Evolutionary conservation across 2,113 vertebrate species (phyloP).

Genomic region (Pyxicephalus adspersus): DNA sequence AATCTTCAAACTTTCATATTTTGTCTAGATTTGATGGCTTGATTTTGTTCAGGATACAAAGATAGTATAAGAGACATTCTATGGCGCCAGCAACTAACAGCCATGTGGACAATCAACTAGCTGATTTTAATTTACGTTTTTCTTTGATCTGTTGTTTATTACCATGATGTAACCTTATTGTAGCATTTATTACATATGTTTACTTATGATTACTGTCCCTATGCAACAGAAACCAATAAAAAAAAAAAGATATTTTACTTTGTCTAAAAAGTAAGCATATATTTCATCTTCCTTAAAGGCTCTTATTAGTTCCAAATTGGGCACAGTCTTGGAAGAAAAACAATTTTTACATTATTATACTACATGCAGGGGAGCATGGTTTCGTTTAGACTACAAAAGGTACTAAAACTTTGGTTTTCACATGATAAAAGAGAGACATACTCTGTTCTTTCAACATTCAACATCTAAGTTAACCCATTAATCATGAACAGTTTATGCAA

Average conservation of each 20-base stretch:
- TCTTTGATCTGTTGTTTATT: conserved; percentile 34
- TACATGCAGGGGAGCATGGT: conserved; percentile 17
- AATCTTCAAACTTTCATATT: no score
- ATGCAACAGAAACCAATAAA: neutral
- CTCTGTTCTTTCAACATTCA: neutral
- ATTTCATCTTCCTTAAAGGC: conserved; percentile 29
- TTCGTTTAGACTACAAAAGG: conserved; percentile 2
- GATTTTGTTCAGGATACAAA: no score
- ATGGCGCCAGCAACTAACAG: no score
- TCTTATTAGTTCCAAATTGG: conserved; percentile 13
- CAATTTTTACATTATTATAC: conserved; percentile 29
- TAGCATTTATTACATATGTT: conserved; percentile 25
- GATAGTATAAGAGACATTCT: no score
- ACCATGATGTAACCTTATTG: conserved; percentile 15
- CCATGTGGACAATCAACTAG: neutral
- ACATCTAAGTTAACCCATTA: no score
- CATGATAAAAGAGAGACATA: neutral
- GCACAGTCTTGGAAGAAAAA: conserved; percentile 15
- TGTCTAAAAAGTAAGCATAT: conserved; percentile 1
- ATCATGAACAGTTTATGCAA: no score
- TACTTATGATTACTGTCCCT: conserved; percentile 20
- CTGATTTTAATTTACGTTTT: conserved; percentile 5
- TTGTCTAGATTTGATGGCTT: no score
- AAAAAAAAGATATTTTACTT: conserved; percentile 13
- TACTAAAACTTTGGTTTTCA: conserved; percentile 4